These are phyloP conservation scores for Salarias fasciatus DNA, from an alignment of 2,797 vertebrate species.

Conservation along the genomic window DNA sequence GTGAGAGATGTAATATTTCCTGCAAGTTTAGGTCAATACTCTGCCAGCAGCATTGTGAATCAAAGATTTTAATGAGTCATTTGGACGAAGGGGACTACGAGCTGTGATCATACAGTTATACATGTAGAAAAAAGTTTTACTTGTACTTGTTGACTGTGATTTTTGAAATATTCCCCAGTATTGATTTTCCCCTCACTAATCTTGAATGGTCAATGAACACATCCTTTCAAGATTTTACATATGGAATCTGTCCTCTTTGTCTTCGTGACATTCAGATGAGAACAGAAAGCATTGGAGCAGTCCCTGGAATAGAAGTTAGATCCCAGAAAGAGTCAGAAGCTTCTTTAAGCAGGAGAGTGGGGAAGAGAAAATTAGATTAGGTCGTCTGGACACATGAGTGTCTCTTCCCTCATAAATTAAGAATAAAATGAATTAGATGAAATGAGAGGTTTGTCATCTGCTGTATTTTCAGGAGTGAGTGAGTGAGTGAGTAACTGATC, in stretches of 20 bases:
- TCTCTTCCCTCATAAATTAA: slow-evolving; percentile 12
- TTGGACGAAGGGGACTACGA: too few species aligned
- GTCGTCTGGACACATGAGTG: slow-evolving; percentile 3
- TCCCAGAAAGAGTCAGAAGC: neutral
- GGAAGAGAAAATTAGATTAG: slow-evolving; percentile 5
- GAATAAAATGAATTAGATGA: slow-evolving; percentile 12
- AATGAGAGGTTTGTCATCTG: slow-evolving; percentile 19
- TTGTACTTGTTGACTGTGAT: too few species aligned
- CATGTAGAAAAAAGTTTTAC: too few species aligned
- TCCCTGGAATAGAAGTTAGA: neutral
- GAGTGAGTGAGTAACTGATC: slow-evolving; percentile 22
- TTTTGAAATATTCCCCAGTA: too few species aligned
- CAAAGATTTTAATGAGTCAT: too few species aligned
- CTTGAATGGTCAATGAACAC: too few species aligned
- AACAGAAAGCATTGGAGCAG: neutral
- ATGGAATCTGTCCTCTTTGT: neutral
- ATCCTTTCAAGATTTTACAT: neutral
- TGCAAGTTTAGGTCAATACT: too few species aligned
- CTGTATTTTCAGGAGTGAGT: slow-evolving; percentile 4
- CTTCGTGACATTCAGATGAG: neutral
- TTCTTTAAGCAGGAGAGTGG: neutral
- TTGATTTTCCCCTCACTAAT: too few species aligned
- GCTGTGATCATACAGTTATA: too few species aligned
- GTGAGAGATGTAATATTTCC: too few species aligned
- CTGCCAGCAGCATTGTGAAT: too few species aligned